These are phyloP conservation scores for Batillaria attramentaria DNA, from an alignment of 1,140 invertebrate genomes.

Conservation along the genomic window DNA sequence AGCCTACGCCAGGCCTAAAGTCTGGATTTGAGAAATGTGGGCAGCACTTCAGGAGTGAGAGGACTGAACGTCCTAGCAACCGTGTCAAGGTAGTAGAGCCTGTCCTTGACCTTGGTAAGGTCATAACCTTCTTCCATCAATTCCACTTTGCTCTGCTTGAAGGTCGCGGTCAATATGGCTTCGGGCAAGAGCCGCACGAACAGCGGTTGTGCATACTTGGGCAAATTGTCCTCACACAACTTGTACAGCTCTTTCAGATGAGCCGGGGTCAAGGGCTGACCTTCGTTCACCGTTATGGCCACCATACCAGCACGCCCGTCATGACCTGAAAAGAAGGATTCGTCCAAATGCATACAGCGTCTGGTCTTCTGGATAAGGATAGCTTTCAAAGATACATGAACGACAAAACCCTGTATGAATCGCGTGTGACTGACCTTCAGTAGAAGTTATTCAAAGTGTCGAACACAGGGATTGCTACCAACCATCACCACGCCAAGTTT, in stretches of 20 bases:
- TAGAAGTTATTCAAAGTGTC: too few species aligned
- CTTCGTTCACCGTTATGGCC: slow-evolving; percentile 78
- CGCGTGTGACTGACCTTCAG: too few species aligned
- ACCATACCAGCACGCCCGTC: slow-evolving; percentile 97
- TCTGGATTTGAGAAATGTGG: slow-evolving; percentile 32
- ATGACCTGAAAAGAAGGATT: slow-evolving; percentile 82
- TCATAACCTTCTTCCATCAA: slow-evolving; percentile 93
- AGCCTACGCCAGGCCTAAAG: slow-evolving; percentile 1
- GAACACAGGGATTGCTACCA: too few species aligned
- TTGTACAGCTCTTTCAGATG: slow-evolving; percentile 53
- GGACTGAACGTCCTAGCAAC: slow-evolving; percentile 76
- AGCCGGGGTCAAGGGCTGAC: slow-evolving; percentile 35
- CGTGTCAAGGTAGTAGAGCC: slow-evolving; percentile 80
- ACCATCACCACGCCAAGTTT: too few species aligned
- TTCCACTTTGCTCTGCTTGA: slow-evolving; percentile 58
- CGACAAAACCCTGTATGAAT: too few species aligned
- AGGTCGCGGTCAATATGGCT: slow-evolving; percentile 57
- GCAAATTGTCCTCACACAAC: slow-evolving; percentile 75
- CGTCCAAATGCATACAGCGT: too few species aligned
- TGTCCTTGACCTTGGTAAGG: slow-evolving; percentile 83
- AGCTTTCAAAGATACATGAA: too few species aligned
- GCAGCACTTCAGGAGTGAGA: slow-evolving; percentile 77
- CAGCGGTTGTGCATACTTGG: slow-evolving; percentile 88
- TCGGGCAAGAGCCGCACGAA: slow-evolving; percentile 81
- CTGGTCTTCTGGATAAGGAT: too few species aligned